Base-by-base conservation (phyloP, 2,113 vertebrate genomes). In the Thoracochromis brauschi region DNA sequence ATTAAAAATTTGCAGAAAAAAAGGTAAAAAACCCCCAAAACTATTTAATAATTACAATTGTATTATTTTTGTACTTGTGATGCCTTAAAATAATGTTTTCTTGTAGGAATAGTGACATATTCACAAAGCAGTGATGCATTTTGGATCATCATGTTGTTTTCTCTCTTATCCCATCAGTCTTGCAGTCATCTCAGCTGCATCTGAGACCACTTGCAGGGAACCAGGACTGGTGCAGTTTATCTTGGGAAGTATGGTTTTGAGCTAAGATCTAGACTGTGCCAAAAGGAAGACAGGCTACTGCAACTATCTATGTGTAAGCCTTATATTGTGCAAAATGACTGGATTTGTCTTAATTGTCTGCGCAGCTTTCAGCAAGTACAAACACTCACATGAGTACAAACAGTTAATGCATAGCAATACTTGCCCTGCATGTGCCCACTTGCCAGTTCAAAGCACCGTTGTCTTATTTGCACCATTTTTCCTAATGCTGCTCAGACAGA, bases 391-490 rank as follows among this genome's bases (percentile, higher is more conserved):
- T 47, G 24, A 58, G 26, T 7, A 51, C 55, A 85, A 60, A 85
- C 33, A 82, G 16, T 47, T 45, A 31, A 83, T 2, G 24, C 73
- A n/a, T 16, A 17, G 58, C 54, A 29, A 81, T 75, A 81, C 55
- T 60, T 33, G 55, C 79, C 81, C 83, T 88, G 6, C 93, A 57
- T 91, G 92, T 14, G 13, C 87, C 87, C 84, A 87, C 94, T 90
- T 90, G 92, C 81, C 84, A 35, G 21, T 5, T 16, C 12, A 10
- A 14, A 53, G 29, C 80, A 63, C 82, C 42, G 8, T 29, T 83
- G 55, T 81, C 35, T 83, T 57, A 9, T 58, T 81, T 80, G 58
- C 17, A 17, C 21, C 7, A 45, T 81, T 90, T 91, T 65, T 63
- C 14, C 80, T 16, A 55, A 83, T 85, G 51, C 53, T 51, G 40